phyloP scores from a whole-genome alignment of 2,113 vertebrate genomes.

The Edolisoma coerulescens region DNA sequence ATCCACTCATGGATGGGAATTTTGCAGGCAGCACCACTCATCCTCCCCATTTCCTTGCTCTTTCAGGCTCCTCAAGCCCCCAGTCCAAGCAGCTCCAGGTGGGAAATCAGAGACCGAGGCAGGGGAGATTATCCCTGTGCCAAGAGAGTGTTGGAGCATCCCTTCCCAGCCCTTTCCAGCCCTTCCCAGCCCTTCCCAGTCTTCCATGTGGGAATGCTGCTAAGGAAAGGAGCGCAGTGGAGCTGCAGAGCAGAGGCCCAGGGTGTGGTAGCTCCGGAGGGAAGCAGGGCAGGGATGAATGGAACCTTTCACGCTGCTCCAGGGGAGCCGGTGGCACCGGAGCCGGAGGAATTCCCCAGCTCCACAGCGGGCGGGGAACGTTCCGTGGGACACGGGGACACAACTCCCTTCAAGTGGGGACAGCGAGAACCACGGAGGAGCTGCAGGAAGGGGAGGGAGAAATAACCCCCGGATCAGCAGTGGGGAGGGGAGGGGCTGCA shows the following conservation, averaged over 20 bases:
- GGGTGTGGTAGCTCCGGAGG: constrained; percentile 68
- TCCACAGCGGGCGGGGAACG: neutral
- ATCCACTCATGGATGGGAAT: accelerated
- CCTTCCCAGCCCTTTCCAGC: neutral
- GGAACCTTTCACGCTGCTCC: constrained; percentile 72
- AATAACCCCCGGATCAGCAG: neutral
- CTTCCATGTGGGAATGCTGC: constrained; percentile 65
- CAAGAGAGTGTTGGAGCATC: neutral
- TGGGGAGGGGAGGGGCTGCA: neutral
- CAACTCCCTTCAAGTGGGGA: neutral
- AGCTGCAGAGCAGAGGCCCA: constrained; percentile 43
- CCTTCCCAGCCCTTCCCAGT: neutral
- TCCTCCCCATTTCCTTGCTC: neutral
- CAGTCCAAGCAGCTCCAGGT: neutral
- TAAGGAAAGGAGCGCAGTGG: constrained; percentile 42
- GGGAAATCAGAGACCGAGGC: neutral
- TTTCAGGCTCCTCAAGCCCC: neutral
- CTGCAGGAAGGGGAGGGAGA: neutral
- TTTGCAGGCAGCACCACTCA: neutral
- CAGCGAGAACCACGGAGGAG: neutral
- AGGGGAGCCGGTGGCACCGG: constrained; percentile 48
- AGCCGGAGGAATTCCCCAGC: constrained; percentile 59
- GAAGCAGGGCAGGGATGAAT: constrained; percentile 67
- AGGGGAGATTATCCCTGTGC: accelerated
- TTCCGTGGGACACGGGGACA: constrained; percentile 17